Percentiles rank a stretch among this genome's conserved stretches.
Evolutionary conservation across 1,140 invertebrate genomes (phyloP).

Genomic region (Temnothorax curvispinosus): DNA sequence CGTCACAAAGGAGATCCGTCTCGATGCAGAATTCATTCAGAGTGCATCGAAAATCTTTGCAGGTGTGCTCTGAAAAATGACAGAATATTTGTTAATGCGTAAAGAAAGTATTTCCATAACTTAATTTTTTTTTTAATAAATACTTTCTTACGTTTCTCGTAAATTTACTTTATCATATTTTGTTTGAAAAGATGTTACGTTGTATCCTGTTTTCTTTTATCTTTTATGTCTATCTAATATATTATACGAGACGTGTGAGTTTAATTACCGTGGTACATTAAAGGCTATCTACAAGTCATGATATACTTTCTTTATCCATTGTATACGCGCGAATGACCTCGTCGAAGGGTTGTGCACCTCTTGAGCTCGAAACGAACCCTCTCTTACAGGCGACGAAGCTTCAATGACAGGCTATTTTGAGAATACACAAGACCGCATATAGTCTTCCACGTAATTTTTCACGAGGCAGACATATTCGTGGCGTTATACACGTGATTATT

Average conservation of each 20-base stretch:
- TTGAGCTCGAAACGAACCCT: constrained; percentile 43
- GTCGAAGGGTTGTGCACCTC: constrained; percentile 49
- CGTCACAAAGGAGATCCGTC: constrained; percentile 94
- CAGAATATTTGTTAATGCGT: neutral
- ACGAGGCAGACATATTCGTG: neutral
- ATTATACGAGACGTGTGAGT: neutral
- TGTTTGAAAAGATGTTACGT: neutral
- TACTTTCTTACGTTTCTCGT: neutral
- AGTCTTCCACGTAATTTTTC: constrained; percentile 25
- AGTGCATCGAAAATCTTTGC: constrained; percentile 94
- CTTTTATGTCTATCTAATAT: constrained; percentile 7
- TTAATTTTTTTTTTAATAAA: constrained; percentile 2
- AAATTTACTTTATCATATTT: neutral
- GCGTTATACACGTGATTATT: neutral
- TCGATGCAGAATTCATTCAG: constrained; percentile 95
- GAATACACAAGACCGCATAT: constrained; percentile 27
- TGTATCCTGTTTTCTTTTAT: neutral
- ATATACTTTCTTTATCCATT: constrained; percentile 4
- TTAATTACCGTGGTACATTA: constrained; percentile 32
- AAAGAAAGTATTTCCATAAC: neutral
- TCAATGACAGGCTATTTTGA: constrained; percentile 63
- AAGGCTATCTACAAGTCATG: constrained; percentile 12
- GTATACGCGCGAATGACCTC: constrained; percentile 27
- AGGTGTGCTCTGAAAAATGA: constrained; percentile 91
- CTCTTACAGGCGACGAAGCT: constrained; percentile 41